These are phyloP conservation scores for Platycnemis pennipes DNA, from an alignment of 2,888 invertebrate species.

Conservation along the genomic window DNA sequence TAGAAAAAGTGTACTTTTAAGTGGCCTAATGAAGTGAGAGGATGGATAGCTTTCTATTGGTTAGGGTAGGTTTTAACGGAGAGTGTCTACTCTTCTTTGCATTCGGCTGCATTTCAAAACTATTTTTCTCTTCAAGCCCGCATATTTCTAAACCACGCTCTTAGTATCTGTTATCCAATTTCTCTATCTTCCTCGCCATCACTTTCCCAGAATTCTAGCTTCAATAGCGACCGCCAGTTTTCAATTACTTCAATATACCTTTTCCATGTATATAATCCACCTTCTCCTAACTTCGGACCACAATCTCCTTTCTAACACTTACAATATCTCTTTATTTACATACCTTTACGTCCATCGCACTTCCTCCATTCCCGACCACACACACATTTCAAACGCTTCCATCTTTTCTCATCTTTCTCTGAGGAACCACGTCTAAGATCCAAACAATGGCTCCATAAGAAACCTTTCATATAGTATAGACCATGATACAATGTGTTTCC, in stretches of 20 bases:
- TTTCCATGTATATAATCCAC: too few species aligned
- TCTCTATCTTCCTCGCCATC: not conserved
- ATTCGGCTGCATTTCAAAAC: too few species aligned
- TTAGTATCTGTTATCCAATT: not conserved
- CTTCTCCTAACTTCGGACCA: not conserved
- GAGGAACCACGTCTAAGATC: too few species aligned
- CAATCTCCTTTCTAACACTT: not conserved
- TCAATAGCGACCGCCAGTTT: not conserved
- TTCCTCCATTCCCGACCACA: not conserved
- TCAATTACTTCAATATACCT: not conserved
- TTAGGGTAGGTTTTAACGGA: not conserved
- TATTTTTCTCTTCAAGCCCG: not conserved
- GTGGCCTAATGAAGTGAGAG: too few species aligned
- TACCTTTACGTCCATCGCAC: not conserved
- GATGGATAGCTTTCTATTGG: too few species aligned
- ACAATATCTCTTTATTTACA: not conserved
- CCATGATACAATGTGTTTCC: too few species aligned
- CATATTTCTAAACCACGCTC: too few species aligned
- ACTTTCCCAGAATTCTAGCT: not conserved
- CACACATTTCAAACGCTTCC: not conserved
- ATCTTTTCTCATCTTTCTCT: too few species aligned
- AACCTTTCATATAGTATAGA: too few species aligned
- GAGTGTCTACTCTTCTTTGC: too few species aligned
- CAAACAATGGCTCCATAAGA: too few species aligned
- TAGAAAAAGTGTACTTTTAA: too few species aligned